phyloP scores from a whole-genome alignment of 2,797 vertebrate genomes.

The Alca torda region DNA sequence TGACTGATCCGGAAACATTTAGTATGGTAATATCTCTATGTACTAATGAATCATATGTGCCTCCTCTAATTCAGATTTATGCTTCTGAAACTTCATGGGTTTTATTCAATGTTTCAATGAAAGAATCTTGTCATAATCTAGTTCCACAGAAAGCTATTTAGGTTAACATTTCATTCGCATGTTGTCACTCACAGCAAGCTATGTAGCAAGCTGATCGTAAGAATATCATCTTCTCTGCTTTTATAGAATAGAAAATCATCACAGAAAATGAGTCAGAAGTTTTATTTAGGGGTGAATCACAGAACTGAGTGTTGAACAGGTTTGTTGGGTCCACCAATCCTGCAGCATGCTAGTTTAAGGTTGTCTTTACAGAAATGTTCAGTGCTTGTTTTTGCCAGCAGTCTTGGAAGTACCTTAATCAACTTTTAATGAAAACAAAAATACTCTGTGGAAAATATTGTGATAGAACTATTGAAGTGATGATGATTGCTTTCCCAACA shows the following conservation, averaged over 20 bases:
- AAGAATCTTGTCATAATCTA: slow-evolving; percentile 5
- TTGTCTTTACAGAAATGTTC: neutral
- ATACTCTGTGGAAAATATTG: neutral
- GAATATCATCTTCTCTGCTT: neutral
- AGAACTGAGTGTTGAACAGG: neutral
- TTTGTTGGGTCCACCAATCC: neutral
- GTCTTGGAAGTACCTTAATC: neutral
- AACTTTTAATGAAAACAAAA: neutral
- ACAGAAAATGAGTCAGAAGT: slow-evolving; percentile 39
- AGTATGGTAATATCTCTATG: neutral
- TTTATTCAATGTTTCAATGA: slow-evolving; percentile 18
- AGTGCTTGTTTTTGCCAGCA: neutral
- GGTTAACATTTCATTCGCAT: neutral
- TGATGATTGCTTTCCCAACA: neutral
- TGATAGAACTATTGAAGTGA: neutral
- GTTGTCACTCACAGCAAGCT: slow-evolving; percentile 4
- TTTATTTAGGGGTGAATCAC: neutral
- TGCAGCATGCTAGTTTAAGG: neutral
- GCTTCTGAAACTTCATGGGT: neutral
- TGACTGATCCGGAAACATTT: neutral
- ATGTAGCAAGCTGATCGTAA: neutral
- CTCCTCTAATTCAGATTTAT: slow-evolving; percentile 28
- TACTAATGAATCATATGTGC: neutral
- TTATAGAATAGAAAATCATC: neutral
- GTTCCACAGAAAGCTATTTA: slow-evolving; percentile 13